Evolutionary conservation across 2,113 vertebrate genomes (phyloP).

Genomic region (Notothenia coriiceps): DNA sequence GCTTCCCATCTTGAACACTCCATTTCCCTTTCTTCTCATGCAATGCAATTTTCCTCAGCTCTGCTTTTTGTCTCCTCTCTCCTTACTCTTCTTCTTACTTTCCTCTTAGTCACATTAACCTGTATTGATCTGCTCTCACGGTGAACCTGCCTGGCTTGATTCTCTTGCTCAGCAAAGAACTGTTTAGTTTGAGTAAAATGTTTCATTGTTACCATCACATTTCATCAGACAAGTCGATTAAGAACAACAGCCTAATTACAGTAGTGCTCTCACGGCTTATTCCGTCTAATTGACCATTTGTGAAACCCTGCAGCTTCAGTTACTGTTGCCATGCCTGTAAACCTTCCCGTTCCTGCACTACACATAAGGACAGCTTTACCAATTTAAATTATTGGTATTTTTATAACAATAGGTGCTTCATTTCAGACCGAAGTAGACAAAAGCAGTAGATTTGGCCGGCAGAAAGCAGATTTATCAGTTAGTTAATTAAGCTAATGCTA

Average conservation of each 20-base stretch:
- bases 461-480: conserved; percentile 9
- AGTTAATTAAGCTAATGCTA: conserved; percentile 20
- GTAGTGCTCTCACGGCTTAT: background rate
- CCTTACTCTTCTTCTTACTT: conserved; percentile 16
- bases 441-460: background rate
- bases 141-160: conserved; percentile 4
- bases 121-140: conserved; percentile 39
- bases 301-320: background rate
- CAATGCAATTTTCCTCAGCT: background rate
- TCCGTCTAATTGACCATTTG: background rate
- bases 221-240: conserved; percentile 20
- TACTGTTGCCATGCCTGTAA: background rate
- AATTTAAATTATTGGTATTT: background rate
- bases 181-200: too few species aligned
- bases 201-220: conserved; percentile 29
- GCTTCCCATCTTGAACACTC: conserved; percentile 21
- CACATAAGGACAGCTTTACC: background rate
- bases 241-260: conserved; percentile 20
- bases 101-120: conserved; percentile 21
- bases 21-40: conserved; percentile 18
- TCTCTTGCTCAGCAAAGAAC: conserved; percentile 9
- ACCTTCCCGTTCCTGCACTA: background rate
- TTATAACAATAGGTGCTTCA: background rate
- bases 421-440: background rate
- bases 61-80: conserved; percentile 17